Evolutionary conservation across 1,140 invertebrate genomes (phyloP).

Genomic region (Phymastichus coffea): DNA sequence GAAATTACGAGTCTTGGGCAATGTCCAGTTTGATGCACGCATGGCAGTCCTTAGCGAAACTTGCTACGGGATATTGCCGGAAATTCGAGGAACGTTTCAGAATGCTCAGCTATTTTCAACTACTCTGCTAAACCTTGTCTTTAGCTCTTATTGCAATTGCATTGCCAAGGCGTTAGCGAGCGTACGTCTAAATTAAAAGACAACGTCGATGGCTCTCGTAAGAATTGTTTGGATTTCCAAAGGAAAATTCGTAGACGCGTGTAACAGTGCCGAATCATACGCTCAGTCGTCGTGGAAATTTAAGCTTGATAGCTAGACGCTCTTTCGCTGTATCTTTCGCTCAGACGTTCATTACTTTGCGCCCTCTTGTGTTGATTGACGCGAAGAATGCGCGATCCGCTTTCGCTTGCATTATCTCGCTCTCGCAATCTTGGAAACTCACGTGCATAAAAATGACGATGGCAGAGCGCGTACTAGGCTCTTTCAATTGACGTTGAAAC

Average conservation of each 20-base stretch:
- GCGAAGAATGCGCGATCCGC: slow-evolving; percentile 20
- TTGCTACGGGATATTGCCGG: background rate
- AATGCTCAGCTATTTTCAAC: too few relatives aligned
- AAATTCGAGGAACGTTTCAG: background rate
- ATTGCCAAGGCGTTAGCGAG: too few relatives aligned
- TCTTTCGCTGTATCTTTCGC: too few relatives aligned
- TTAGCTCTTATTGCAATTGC: too few relatives aligned
- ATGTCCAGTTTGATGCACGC: slow-evolving; percentile 2
- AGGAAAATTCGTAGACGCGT: too few relatives aligned
- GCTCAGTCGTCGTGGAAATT: too few relatives aligned
- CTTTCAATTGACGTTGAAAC: slow-evolving; percentile 20
- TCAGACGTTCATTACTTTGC: slow-evolving; percentile 16
- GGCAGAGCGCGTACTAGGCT: background rate
- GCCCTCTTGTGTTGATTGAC: slow-evolving; percentile 3
- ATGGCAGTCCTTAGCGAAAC: background rate
- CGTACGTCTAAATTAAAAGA: too few relatives aligned
- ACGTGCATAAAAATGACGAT: slow-evolving; percentile 5
- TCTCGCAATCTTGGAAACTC: slow-evolving; percentile 1
- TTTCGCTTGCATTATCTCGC: slow-evolving; percentile 7
- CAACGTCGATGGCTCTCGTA: too few relatives aligned
- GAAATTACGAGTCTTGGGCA: slow-evolving; percentile 8
- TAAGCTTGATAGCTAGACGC: too few relatives aligned
- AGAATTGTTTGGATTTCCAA: too few relatives aligned
- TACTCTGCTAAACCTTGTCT: too few relatives aligned
- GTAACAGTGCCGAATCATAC: too few relatives aligned